A percentile compares a stretch with the other conserved stretches of the same genome.
Evolutionary conservation across 2,888 invertebrate genomes (phyloP).

Genomic region (Trachelus stipa): DNA sequence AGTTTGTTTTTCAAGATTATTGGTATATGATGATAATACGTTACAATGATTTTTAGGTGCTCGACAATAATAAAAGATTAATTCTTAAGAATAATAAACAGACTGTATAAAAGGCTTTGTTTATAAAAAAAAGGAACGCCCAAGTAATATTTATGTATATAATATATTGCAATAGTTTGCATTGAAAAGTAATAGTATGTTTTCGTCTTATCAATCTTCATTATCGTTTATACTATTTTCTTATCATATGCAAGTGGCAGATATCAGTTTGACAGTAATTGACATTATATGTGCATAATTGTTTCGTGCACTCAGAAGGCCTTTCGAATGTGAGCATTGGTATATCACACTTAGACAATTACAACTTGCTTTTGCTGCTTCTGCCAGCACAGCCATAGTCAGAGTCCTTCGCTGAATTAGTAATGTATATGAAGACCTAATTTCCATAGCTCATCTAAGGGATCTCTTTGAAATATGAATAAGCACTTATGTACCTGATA

Average conservation of each 20-base stretch:
- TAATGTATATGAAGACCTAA: not conserved
- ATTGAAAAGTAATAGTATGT: not conserved
- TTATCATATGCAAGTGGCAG: slow-evolving; percentile 49
- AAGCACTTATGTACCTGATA: not conserved
- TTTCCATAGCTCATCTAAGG: not conserved
- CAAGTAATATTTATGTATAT: not conserved
- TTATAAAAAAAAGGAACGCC: not conserved
- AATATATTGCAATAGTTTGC: not conserved
- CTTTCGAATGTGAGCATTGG: slow-evolving; percentile 63
- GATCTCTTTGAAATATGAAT: not conserved
- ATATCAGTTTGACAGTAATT: slow-evolving; percentile 37
- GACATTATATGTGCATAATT: slow-evolving; percentile 54
- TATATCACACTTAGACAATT: slow-evolving; percentile 53
- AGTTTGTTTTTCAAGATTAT: not conserved
- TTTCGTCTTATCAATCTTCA: not conserved
- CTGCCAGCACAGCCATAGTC: slow-evolving; percentile 27
- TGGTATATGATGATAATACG: not conserved
- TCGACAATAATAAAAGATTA: not conserved
- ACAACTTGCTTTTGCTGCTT: slow-evolving; percentile 45
- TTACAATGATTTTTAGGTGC: not conserved
- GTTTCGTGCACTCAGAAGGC: slow-evolving; percentile 60
- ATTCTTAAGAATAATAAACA: not conserved
- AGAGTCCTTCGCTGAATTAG: not conserved
- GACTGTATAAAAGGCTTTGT: not conserved
- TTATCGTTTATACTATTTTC: not conserved